phyloP scores from a whole-genome alignment of 2,113 vertebrate species.

The Mormyrus iriodes region DNA sequence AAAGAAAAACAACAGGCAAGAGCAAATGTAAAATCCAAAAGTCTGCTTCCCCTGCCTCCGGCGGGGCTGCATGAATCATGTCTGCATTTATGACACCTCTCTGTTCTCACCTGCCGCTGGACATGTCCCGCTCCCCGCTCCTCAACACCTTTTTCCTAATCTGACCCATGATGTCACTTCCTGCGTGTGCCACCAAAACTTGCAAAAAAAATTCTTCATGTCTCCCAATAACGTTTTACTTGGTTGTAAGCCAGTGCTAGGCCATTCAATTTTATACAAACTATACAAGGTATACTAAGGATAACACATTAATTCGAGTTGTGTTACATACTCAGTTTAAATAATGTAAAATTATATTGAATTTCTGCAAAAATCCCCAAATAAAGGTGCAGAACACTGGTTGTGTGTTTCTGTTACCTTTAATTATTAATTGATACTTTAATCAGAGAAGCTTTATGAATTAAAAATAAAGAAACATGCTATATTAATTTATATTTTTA shows the following conservation, averaged over 20 bases:
- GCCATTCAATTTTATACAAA: conserved; percentile 27
- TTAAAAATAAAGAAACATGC: neutral
- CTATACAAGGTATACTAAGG: neutral
- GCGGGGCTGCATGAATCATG: conserved; percentile 38
- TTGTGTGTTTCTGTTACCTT: neutral
- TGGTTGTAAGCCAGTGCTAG: neutral
- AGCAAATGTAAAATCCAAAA: conserved; percentile 42
- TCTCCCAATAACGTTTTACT: neutral
- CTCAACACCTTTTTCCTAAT: conserved; percentile 55
- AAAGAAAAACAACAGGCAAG: conserved; percentile 46
- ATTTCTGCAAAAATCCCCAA: neutral
- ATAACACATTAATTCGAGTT: neutral
- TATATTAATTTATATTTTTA: neutral
- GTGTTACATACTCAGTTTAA: neutral
- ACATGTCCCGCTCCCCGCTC: conserved; percentile 51
- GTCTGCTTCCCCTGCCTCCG: conserved; percentile 42
- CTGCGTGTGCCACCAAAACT: conserved; percentile 41
- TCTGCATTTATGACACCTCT: conserved; percentile 39
- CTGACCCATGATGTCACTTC: conserved; percentile 69
- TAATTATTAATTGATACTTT: neutral
- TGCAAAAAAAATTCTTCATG: conserved; percentile 13
- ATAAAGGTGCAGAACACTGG: neutral
- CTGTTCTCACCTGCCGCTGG: conserved; percentile 43
- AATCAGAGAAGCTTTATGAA: neutral
- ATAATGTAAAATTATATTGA: neutral